Evolutionary conservation across 2,888 invertebrate genomes (phyloP).

Genomic region (Heliconius ismenius): DNA sequence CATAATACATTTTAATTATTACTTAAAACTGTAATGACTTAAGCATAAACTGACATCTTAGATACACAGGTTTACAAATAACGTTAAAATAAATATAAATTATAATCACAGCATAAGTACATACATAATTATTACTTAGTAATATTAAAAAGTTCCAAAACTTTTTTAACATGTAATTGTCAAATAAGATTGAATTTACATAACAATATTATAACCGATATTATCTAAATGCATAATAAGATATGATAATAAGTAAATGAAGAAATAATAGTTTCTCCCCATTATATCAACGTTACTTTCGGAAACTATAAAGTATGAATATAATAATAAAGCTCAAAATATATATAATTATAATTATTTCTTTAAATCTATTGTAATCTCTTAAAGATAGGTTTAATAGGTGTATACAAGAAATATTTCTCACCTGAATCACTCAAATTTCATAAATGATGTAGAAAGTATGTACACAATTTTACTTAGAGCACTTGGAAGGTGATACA

Average conservation of each 20-base stretch:
- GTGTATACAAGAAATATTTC: constrained; percentile 41
- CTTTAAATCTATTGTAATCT: background rate
- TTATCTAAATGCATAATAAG: background rate
- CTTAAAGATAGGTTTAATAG: constrained; percentile 5
- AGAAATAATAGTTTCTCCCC: background rate
- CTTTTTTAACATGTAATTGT: too few species aligned
- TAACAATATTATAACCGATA: too few species aligned
- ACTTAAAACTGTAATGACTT: background rate
- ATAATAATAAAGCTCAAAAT: background rate
- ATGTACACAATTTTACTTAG: constrained; percentile 33
- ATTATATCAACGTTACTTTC: background rate
- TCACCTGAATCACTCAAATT: constrained; percentile 56
- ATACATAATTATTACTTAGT: too few species aligned
- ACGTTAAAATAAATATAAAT: background rate
- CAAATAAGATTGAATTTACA: background rate
- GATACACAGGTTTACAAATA: background rate
- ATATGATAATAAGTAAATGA: background rate
- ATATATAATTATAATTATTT: background rate
- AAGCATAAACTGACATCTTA: background rate
- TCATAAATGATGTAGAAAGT: constrained; percentile 44
- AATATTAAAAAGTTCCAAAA: too few species aligned
- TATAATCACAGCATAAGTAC: background rate
- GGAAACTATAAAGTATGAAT: background rate
- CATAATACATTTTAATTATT: background rate
- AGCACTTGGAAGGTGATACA: constrained; percentile 28